Evolutionary conservation across 2,797 vertebrate species (phyloP).

Genomic region (Cheirogaleus major): DNA sequence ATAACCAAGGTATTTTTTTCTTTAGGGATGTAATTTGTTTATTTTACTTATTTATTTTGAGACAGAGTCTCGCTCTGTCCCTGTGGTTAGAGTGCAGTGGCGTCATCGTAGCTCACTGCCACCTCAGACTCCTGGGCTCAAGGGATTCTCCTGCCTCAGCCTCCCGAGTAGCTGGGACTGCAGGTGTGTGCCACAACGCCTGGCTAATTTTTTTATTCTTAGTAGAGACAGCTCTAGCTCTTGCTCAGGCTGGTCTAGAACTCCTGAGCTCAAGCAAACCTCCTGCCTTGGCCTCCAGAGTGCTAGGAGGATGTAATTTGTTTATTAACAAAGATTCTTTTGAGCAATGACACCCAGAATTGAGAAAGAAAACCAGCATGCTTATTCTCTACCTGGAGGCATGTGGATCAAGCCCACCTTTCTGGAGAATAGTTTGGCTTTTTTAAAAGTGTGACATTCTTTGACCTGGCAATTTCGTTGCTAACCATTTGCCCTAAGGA

Average conservation of each 20-base stretch:
- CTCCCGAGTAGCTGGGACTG: too few species aligned
- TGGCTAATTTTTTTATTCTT: too few species aligned
- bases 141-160: too few species aligned
- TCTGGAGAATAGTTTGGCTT: not conserved
- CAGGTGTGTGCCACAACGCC: too few species aligned
- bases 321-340: constrained; percentile 11
- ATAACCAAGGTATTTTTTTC: not conserved
- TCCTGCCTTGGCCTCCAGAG: too few species aligned
- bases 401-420: not conserved
- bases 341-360: not conserved
- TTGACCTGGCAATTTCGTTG: not conserved
- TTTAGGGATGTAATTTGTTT: not conserved
- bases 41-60: not conserved
- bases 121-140: too few species aligned
- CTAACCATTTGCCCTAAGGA: not conserved
- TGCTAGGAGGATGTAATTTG: not conserved
- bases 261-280: too few species aligned
- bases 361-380: not conserved
- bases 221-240: too few species aligned
- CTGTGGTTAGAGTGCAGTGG: too few species aligned
- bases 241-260: too few species aligned
- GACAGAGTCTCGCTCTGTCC: too few species aligned
- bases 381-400: not conserved
- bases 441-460: not conserved
- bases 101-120: too few species aligned